Base-by-base conservation (phyloP, 2,113 vertebrate species). In the Heterotilapia buettikoferi region DNA sequence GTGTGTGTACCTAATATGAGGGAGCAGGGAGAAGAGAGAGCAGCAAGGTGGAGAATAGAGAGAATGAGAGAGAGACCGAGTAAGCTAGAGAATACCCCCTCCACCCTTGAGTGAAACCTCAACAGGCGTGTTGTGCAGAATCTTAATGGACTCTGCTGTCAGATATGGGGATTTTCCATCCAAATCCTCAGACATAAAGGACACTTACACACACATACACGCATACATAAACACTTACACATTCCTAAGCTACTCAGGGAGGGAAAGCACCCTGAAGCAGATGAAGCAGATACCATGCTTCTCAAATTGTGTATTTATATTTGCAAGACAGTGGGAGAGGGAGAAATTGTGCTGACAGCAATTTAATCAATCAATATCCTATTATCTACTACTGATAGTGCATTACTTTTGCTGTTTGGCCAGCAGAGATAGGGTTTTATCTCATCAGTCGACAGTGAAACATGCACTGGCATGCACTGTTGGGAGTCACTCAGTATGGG, bases 91-190 rank as follows among this genome's bases (percentile, higher is more conserved):
- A 94, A 93, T 83, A 87, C 83, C 90, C 92, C 87, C 82, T 86
- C 85, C 88, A 84, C 87, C 88, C 88, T 82, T 14, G 19, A 92
- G 90, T 88, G 89, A 92, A 94, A 88, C 87, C 91, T 94, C 85
- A 80, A 89, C 86, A 19, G 31, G 54, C 16, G 73, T 83, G 92
- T 80, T 88, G 95, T 92, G 91, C 89, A 92, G 95, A 95, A 95
- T 96, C 82, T 93, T 95, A 96, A 96, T 96, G 71, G 84, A 92
- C 89, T 91, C 90, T 52, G 47, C 89, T 85, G 92, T 91, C 91
- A 93, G 90, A 93, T 92, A 84, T 54, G 91, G 93, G 94, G 94
- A 95, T 95, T 94, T 96, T 96, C 95, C 94, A 93, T 91, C 79
- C 71, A 88, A 89, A 93, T 86, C 92, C 88, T 83, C 33, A n/a